These are phyloP conservation scores for Meiosimyza decipiens DNA, from an alignment of 2,888 invertebrate genomes.

Conservation along the genomic window DNA sequence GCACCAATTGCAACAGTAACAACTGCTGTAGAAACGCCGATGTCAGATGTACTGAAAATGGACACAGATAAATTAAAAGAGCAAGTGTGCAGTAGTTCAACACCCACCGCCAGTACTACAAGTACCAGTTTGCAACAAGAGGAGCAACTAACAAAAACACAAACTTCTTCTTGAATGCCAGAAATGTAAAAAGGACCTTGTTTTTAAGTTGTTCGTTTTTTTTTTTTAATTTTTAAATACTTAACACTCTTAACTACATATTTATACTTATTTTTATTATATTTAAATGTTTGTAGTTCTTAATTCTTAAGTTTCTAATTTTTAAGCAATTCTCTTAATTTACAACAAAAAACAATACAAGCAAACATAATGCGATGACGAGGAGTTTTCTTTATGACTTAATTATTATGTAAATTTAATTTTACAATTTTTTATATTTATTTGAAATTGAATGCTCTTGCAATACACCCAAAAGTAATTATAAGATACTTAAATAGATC, in stretches of 20 bases:
- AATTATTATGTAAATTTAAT: no score
- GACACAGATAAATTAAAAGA: constrained; percentile 6
- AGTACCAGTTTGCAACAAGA: constrained; percentile 31
- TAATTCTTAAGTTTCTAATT: constrained; percentile 18
- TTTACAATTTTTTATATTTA: no score
- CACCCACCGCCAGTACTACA: constrained; percentile 36
- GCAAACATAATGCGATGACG: background rate
- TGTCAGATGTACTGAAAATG: background rate
- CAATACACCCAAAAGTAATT: no score
- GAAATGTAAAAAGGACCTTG: constrained; percentile 15
- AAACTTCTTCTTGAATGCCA: constrained; percentile 25
- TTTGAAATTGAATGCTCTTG: no score
- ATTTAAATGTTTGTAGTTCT: constrained; percentile 12
- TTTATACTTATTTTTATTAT: constrained; percentile 1
- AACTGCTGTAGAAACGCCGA: constrained; percentile 26
- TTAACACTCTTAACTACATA: constrained; percentile 12
- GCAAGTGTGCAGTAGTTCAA: constrained; percentile 40
- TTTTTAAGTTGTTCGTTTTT: background rate
- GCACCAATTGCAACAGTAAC: constrained; percentile 30
- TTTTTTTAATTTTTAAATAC: background rate
- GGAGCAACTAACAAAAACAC: constrained; percentile 6
- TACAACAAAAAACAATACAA: constrained; percentile 5
- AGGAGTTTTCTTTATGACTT: no score
- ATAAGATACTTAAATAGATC: no score
- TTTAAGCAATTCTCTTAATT: constrained; percentile 14